Conservation (phyloP, 2,113 vertebrate species). For the Prietella phreatophila region DNA sequence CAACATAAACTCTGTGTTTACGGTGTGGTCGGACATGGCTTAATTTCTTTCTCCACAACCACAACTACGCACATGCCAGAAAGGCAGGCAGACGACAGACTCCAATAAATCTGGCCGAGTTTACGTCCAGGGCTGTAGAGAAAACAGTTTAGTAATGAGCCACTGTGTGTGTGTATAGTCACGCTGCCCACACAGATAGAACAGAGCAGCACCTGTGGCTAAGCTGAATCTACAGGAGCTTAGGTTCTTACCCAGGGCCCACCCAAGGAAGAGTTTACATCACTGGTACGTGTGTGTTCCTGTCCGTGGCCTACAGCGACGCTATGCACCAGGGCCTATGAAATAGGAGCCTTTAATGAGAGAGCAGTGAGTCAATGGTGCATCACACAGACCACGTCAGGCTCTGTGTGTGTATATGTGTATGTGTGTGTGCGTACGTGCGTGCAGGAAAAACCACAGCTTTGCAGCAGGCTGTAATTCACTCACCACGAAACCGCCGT, state of each 20-base stretch:
- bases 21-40: conserved; percentile 43
- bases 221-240: conserved; percentile 39
- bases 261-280: conserved; percentile 48
- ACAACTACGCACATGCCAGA: conserved; percentile 33
- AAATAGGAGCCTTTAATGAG: conserved; percentile 56
- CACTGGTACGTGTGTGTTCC: conserved; percentile 24
- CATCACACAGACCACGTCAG: conserved; percentile 32
- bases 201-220: conserved; percentile 53
- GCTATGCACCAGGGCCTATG: conserved; percentile 45
- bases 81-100: conserved; percentile 31
- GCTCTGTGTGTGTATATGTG: conserved; percentile 28
- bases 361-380: conserved; percentile 48
- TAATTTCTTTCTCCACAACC: conserved; percentile 41
- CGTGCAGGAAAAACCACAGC: conserved; percentile 67
- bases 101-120: conserved; percentile 42
- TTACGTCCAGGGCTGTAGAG: conserved; percentile 33
- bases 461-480: conserved; percentile 76
- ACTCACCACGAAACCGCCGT: conserved; percentile 74
- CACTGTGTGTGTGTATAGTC: conserved; percentile 46
- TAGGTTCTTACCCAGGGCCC: conserved; percentile 40
- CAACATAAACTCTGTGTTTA: conserved; percentile 34
- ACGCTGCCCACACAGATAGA: conserved; percentile 51
- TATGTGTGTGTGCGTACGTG: conserved; percentile 29
- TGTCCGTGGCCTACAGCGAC: conserved; percentile 46
- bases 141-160: conserved; percentile 50